Percentiles rank a stretch among this genome's conserved stretches.
phyloP scores from a whole-genome alignment of 2,888 invertebrate species.

The Deroplatys truncata region DNA sequence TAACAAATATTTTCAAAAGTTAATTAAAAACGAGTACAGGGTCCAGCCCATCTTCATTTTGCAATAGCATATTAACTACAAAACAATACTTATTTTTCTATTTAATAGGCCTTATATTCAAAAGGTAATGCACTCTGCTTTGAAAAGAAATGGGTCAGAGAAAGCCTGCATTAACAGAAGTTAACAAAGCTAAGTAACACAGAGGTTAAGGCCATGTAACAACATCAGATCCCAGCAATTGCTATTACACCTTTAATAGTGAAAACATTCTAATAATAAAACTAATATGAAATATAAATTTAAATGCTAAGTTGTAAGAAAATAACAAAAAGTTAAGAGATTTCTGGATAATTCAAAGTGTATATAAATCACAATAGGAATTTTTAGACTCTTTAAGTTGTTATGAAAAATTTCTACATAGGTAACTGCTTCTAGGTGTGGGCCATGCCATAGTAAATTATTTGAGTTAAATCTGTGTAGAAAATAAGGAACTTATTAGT shows the following conservation, averaged over 20 bases:
- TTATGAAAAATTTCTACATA: not conserved
- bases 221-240: not conserved
- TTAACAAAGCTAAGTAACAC: not conserved
- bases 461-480: not conserved
- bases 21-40: not conserved
- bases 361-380: not conserved
- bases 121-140: not conserved
- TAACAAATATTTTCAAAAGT: not conserved
- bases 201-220: not conserved
- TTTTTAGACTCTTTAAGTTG: not conserved
- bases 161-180: not conserved
- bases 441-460: not conserved
- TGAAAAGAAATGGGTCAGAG: conserved; percentile 7
- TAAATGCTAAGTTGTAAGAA: not conserved
- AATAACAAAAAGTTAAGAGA: not conserved
- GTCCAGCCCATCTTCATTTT: conserved; percentile 4
- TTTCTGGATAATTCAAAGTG: not conserved
- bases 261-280: not conserved
- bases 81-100: not conserved
- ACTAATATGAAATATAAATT: not conserved
- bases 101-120: not conserved
- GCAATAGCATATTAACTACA: not conserved
- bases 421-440: not conserved
- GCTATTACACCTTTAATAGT: not conserved
- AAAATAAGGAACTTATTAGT: not conserved